phyloP scores from a whole-genome alignment of 2,113 vertebrate genomes.

The Grantiella picta region DNA sequence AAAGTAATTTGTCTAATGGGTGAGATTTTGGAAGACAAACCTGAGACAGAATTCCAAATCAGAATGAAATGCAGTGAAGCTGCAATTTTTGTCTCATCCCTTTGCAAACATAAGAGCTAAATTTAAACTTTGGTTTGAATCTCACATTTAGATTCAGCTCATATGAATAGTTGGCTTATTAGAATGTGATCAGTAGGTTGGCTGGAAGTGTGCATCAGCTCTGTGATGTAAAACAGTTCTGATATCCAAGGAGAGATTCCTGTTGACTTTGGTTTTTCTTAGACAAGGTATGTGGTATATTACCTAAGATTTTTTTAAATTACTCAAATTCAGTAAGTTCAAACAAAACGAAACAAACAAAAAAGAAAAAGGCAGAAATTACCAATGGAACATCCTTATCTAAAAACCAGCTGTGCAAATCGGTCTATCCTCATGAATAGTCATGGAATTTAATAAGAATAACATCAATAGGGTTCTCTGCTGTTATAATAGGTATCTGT shows the following conservation, averaged over 20 bases:
- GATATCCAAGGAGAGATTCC: not conserved
- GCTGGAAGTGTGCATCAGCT: not conserved
- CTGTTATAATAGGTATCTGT: not conserved
- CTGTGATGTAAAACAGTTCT: not conserved
- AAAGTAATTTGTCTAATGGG: not conserved
- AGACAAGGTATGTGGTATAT: not conserved
- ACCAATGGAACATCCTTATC: not conserved
- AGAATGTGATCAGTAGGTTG: not conserved
- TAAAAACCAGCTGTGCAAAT: not conserved
- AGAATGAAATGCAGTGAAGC: not conserved
- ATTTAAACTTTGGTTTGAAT: not conserved
- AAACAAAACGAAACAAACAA: not conserved
- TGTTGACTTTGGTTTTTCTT: not conserved
- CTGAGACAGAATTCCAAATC: not conserved
- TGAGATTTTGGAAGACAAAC: not conserved
- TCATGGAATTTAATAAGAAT: not conserved
- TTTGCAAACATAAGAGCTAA: not conserved
- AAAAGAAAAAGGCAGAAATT: not conserved
- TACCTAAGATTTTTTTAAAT: not conserved
- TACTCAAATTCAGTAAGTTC: not conserved
- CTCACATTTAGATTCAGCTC: not conserved
- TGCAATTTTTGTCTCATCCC: not conserved
- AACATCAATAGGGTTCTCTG: not conserved
- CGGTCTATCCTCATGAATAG: not conserved
- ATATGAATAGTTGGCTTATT: not conserved